phyloP scores from a whole-genome alignment of 2,113 vertebrate genomes.

The Glaucomys volans region DNA sequence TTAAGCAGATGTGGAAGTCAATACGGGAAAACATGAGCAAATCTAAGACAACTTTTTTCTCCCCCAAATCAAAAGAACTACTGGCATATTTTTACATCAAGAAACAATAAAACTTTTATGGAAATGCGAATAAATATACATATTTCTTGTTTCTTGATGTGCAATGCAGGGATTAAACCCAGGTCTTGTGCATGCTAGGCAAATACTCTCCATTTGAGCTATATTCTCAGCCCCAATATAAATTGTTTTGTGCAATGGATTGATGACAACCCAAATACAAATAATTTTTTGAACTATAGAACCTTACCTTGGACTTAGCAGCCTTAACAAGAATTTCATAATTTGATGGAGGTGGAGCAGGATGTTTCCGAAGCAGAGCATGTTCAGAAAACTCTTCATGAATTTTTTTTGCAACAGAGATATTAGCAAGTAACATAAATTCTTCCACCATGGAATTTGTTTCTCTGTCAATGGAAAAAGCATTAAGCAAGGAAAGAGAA shows the following conservation, averaged over 20 bases:
- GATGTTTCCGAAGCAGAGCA: constrained; percentile 96
- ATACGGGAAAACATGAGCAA: neutral
- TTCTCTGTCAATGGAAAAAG: constrained; percentile 89
- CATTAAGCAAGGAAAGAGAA: constrained; percentile 47
- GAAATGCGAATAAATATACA: neutral
- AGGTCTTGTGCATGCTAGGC: neutral
- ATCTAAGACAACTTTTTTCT: neutral
- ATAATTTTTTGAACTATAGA: neutral
- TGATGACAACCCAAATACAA: neutral
- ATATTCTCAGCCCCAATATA: neutral
- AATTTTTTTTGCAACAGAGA: constrained; percentile 98
- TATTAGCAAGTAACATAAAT: constrained; percentile 99
- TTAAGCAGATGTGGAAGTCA: neutral
- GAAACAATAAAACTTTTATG: neutral
- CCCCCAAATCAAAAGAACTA: neutral
- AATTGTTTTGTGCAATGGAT: neutral
- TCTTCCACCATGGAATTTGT: constrained; percentile 99
- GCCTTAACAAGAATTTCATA: constrained; percentile 97
- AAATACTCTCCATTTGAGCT: neutral
- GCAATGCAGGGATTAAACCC: neutral
- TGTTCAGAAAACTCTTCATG: constrained; percentile 97
- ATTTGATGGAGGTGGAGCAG: constrained; percentile 96
- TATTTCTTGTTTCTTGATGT: neutral
- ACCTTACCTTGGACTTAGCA: constrained; percentile 92
- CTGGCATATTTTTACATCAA: neutral